These are phyloP conservation scores for Phaethon lepturus DNA, from an alignment of 2,113 vertebrate genomes.

Conservation along the genomic window DNA sequence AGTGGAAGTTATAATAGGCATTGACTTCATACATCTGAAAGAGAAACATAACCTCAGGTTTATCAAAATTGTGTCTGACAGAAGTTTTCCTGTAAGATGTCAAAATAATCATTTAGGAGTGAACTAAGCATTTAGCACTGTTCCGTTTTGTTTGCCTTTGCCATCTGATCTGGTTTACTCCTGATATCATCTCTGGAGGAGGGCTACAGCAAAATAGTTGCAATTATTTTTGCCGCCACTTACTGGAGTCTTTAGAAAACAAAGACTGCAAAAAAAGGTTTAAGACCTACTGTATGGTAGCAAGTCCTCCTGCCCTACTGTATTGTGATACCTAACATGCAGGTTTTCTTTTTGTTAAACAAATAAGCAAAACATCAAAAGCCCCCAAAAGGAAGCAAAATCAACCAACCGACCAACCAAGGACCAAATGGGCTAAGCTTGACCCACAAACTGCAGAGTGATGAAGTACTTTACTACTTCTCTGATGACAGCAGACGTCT, in stretches of 20 bases:
- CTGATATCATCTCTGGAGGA: background rate
- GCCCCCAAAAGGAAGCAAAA: background rate
- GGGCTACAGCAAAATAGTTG: background rate
- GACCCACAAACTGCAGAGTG: background rate
- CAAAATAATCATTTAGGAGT: background rate
- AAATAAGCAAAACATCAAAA: background rate
- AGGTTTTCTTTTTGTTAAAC: background rate
- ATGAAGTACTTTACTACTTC: background rate
- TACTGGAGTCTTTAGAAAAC: background rate
- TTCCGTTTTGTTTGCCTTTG: background rate
- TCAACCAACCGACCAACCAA: background rate
- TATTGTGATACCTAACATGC: background rate
- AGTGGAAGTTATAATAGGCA: background rate
- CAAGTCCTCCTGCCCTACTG: background rate
- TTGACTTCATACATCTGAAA: background rate
- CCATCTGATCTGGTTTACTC: background rate
- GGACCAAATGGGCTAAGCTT: background rate
- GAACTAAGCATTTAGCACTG: background rate
- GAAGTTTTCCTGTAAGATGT: constrained; percentile 10
- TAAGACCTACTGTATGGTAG: background rate
- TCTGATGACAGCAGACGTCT: background rate
- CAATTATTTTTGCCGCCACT: background rate
- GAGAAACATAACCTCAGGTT: constrained; percentile 1
- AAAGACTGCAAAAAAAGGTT: background rate
- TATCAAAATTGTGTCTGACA: background rate